Evolutionary conservation across 2,113 vertebrate genomes (phyloP).

Genomic region (Elephantulus edwardii): DNA sequence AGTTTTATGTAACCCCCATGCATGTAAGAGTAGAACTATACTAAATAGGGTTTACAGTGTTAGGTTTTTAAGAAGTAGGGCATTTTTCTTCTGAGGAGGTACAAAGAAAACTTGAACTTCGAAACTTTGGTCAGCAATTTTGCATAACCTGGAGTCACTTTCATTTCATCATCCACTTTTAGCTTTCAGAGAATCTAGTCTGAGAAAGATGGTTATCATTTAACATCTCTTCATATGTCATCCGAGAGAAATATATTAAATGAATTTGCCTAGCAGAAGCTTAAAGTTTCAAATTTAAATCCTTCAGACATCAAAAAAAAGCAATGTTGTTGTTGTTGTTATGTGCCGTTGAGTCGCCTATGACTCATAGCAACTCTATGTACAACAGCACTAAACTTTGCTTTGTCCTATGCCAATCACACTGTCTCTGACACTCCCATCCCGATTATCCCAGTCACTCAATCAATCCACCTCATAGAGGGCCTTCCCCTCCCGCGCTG

Average conservation of each 20-base stretch:
- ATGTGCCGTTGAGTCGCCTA: no score
- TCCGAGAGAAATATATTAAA: background rate
- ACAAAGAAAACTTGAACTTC: background rate
- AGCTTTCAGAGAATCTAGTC: background rate
- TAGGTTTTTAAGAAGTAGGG: background rate
- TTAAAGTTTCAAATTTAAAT: slow-evolving; percentile 17
- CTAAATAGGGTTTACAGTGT: no score
- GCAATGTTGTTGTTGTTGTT: no score
- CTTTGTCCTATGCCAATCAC: no score
- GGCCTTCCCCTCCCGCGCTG: no score
- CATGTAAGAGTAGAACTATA: no score
- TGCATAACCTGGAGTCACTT: background rate
- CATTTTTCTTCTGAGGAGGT: background rate
- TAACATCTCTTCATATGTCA: background rate
- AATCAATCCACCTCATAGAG: no score
- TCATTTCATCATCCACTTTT: background rate
- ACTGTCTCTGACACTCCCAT: no score
- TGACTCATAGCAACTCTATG: no score
- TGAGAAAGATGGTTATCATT: background rate
- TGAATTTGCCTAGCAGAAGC: background rate
- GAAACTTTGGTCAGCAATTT: background rate
- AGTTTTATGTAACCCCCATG: background rate
- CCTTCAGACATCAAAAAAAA: background rate
- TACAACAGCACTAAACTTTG: no score
- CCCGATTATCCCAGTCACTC: no score